Evolutionary conservation across 2,113 vertebrate species (phyloP).

Genomic region (Rhinoptilus africanus): DNA sequence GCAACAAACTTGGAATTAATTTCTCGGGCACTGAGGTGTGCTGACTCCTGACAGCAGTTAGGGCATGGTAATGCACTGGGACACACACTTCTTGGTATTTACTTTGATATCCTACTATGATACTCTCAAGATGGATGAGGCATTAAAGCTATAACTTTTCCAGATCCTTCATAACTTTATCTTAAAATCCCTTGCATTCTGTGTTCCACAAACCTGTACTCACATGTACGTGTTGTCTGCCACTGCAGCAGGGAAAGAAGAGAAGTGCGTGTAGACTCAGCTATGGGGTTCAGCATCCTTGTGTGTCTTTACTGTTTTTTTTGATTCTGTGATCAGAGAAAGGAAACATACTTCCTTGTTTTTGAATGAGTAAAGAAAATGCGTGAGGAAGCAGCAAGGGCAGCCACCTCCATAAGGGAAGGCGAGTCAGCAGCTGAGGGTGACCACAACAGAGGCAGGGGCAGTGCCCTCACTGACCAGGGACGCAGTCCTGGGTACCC

Average conservation of each 20-base stretch:
- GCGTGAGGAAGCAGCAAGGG: background rate
- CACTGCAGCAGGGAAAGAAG: background rate
- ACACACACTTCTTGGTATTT: background rate
- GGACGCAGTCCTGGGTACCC: background rate
- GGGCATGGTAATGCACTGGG: background rate
- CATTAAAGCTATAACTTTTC: background rate
- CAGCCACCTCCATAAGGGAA: background rate
- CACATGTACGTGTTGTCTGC: background rate
- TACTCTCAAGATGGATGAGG: background rate
- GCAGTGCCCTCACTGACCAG: background rate
- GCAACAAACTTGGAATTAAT: background rate
- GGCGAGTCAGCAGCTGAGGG: background rate
- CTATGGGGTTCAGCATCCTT: background rate
- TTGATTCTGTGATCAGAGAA: background rate
- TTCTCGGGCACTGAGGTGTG: background rate
- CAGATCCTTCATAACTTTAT: background rate
- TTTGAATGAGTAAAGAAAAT: background rate
- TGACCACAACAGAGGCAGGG: slow-evolving; percentile 34
- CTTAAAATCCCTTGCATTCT: background rate
- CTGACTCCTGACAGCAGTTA: background rate
- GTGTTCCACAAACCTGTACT: background rate
- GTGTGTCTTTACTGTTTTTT: background rate
- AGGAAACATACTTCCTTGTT: background rate
- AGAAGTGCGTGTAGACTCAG: background rate
- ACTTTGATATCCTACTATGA: background rate